Conservation (phyloP, 2,797 vertebrate genomes). For the Sciurus vulgaris region DNA sequence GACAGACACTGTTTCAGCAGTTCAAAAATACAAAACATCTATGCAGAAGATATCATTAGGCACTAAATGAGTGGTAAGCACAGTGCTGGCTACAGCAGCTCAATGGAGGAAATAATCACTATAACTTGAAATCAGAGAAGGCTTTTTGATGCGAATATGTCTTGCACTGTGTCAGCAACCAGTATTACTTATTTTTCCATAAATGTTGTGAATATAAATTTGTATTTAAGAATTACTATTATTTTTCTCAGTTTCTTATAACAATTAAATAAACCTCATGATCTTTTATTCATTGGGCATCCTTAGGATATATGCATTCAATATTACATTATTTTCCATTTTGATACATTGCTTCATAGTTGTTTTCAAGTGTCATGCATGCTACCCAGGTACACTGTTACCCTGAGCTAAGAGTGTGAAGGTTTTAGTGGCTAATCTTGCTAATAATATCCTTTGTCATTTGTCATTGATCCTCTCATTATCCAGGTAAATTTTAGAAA, state of each 20-base stretch:
- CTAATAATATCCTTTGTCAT: not conserved
- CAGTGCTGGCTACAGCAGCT: not conserved
- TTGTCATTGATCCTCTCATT: not conserved
- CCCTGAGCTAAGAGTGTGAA: not conserved
- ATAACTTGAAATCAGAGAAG: not conserved
- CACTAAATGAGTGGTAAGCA: not conserved
- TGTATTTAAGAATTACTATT: not conserved
- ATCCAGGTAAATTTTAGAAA: not conserved
- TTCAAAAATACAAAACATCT: not conserved
- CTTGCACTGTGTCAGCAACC: not conserved
- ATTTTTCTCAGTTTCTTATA: not conserved
- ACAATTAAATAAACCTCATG: not conserved
- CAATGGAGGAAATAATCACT: not conserved
- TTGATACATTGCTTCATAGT: not conserved
- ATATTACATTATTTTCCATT: conserved; percentile 10
- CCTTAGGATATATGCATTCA: not conserved
- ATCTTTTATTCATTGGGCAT: not conserved
- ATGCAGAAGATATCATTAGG: not conserved
- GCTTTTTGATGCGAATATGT: not conserved
- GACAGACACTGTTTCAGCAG: not conserved
- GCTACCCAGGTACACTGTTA: not conserved
- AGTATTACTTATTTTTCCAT: not conserved
- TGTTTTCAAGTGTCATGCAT: conserved; percentile 27
- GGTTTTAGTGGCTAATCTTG: not conserved
- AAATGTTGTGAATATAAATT: conserved; percentile 10